These are phyloP conservation scores for Arctopsyche grandis DNA, from an alignment of 1,140 invertebrate genomes.

Conservation along the genomic window DNA sequence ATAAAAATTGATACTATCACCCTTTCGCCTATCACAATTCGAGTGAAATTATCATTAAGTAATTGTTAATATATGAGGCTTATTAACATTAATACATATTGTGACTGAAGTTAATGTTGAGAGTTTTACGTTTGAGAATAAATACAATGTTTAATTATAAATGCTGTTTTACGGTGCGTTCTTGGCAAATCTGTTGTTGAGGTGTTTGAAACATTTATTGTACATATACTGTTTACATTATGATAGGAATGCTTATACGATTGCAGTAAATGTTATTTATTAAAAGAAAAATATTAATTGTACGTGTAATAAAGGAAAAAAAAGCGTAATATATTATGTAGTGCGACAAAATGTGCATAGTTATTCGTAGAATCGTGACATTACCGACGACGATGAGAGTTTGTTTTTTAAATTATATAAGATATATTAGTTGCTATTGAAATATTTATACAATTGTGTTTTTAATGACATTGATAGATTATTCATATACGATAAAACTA, in stretches of 20 bases:
- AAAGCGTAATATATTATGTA: neutral
- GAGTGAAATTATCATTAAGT: neutral
- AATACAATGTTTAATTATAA: no score
- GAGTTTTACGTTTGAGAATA: constrained; percentile 9
- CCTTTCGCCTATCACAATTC: neutral
- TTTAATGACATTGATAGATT: neutral
- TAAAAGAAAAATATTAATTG: neutral
- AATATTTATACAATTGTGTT: constrained; percentile 10
- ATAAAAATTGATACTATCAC: neutral
- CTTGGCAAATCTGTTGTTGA: constrained; percentile 9
- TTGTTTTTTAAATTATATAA: constrained; percentile 5
- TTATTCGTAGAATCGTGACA: neutral
- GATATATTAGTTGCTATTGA: constrained; percentile 19
- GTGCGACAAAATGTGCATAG: neutral
- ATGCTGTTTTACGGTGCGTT: neutral
- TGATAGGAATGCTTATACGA: constrained; percentile 4
- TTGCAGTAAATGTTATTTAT: neutral
- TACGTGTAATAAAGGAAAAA: neutral
- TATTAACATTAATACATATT: neutral
- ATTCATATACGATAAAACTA: neutral
- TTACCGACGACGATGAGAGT: neutral
- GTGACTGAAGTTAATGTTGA: constrained; percentile 28
- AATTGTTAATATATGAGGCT: constrained; percentile 13
- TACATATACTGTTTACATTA: neutral
- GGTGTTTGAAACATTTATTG: constrained; percentile 9